Evolutionary conservation across 92 coral and sea anemone genomes (phyloP).

Genomic region (Ricordea florida): DNA sequence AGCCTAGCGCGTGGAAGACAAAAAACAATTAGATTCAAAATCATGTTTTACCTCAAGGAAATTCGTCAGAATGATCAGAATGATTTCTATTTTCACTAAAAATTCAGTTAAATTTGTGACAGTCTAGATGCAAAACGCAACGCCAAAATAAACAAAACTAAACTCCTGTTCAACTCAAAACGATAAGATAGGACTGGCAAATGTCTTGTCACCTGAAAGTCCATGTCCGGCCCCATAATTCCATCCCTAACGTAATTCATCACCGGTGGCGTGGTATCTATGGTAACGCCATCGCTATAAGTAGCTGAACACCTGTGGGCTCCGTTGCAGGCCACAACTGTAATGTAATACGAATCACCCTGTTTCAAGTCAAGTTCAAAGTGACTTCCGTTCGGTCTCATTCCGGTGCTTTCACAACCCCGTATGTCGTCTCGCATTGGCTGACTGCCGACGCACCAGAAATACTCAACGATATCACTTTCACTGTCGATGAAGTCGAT

Average conservation of each 20-base stretch:
- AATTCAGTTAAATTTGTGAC: no score
- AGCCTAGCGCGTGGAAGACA: no score
- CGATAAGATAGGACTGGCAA: no score
- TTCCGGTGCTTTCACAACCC: constrained; percentile 83
- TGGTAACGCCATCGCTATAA: constrained; percentile 84
- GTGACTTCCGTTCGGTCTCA: constrained; percentile 79
- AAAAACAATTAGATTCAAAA: no score
- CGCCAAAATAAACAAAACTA: no score
- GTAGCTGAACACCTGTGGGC: constrained; percentile 93
- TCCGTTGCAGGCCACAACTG: constrained; percentile 93
- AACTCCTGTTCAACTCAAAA: no score
- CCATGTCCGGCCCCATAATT: constrained; percentile 95
- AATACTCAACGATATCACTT: constrained; percentile 82
- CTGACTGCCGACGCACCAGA: constrained; percentile 90
- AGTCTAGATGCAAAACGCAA: no score
- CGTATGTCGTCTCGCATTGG: constrained; percentile 87
- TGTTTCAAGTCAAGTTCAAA: constrained; percentile 75
- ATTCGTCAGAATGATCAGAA: no score
- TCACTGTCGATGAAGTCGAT: constrained; percentile 91
- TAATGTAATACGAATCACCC: constrained; percentile 81
- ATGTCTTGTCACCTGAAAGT: constrained; percentile 79
- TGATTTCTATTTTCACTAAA: no score
- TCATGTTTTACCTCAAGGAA: no score
- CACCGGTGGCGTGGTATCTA: constrained; percentile 92
- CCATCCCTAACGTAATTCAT: constrained; percentile 94